These are phyloP conservation scores for Aldrovandia affinis DNA, from an alignment of 2,797 vertebrate species.

Conservation along the genomic window DNA sequence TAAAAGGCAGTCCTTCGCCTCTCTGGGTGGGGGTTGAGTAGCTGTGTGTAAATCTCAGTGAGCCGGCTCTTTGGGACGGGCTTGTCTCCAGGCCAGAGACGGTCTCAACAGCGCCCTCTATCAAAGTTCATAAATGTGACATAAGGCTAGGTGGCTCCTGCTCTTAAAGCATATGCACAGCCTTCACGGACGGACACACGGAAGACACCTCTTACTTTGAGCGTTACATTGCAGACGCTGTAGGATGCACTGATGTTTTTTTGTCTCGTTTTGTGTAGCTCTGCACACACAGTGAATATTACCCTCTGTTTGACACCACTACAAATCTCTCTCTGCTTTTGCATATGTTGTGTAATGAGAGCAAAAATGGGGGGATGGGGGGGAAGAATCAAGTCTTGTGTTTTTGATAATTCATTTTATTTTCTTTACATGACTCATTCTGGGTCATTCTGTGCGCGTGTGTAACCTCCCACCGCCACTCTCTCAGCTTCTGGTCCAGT, in stretches of 20 bases:
- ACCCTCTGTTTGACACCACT: not conserved
- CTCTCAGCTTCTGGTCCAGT: not conserved
- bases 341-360: slow-evolving; percentile 8
- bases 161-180: not conserved
- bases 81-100: not conserved
- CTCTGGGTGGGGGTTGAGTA: not conserved
- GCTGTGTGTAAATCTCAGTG: not conserved
- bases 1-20: not conserved
- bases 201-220: slow-evolving; percentile 9
- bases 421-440: slow-evolving; percentile 22
- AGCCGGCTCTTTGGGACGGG: not conserved
- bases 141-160: not conserved
- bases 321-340: not conserved
- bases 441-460: slow-evolving; percentile 24
- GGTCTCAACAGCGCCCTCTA: not conserved
- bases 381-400: not conserved
- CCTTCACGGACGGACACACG: not conserved
- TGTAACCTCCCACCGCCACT: not conserved
- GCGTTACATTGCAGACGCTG: slow-evolving; percentile 26
- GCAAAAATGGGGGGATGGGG: too few relatives aligned
- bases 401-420: not conserved
- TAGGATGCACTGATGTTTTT: slow-evolving; percentile 39
- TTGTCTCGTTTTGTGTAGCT: not conserved
- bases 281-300: slow-evolving; percentile 20
- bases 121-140: not conserved